Base-by-base conservation (phyloP, 2,113 vertebrate species). In the Melospiza melodia region DNA sequence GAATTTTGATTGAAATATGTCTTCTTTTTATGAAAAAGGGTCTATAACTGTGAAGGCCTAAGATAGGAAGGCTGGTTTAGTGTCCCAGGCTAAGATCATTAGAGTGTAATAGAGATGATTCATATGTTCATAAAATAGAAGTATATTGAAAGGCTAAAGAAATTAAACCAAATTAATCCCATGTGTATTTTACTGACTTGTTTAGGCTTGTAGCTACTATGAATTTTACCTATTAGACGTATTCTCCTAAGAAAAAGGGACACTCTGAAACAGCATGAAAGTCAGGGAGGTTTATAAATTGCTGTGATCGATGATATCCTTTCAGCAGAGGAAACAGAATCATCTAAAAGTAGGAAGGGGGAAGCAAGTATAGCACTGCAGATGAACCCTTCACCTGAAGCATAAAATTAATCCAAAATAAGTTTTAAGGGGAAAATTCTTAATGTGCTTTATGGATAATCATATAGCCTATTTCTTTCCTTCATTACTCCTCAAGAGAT, bases 91-190 rank as follows among this genome's bases (percentile, higher is more conserved):
- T 78, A 43, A 74, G 62, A 18, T 21, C 78, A 69, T 30, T 48
- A 66, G 73, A 77, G 41, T 21, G 35, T 92, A 84, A 88, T 81
- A 69, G 46, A 91, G 25, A 81, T 84, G 78, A 84, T 93, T 91
- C 84, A 91, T 91, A 78, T 55, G 82, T 94, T 77, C 81, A 90
- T 95, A 80, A 95, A 92, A 86, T 19, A 78, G 73, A 80, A 89
- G 31, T 72, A 81, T 91, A 83, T 35, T 84, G 80, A 93, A 93
- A 92, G n/a, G 62, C 46, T 86, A 73, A 91, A 87, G 59, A 92
- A 85, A 91, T 79, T 85, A 94, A 94, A 74, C 43, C 15, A 85
- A 93, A 93, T 83, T 33, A 69, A 95, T 90, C 81, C 81, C 67
- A 73, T 41, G 37, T 84, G 74, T 80, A 73, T 78, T 68, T 68